phyloP scores from a whole-genome alignment of 1,140 invertebrate genomes.

The Drosophila burlai region DNA sequence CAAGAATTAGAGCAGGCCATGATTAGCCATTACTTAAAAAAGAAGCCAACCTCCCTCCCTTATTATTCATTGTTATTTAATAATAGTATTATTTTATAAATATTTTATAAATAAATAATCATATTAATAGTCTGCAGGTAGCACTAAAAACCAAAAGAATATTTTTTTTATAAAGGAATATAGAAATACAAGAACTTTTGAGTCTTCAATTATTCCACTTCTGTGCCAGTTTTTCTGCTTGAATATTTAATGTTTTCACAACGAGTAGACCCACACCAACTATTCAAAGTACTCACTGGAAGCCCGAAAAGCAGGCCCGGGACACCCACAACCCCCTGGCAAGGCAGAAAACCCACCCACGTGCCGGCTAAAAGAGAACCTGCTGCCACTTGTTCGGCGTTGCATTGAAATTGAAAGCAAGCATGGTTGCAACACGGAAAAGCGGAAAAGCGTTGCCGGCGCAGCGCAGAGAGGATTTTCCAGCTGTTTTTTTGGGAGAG shows the following conservation, averaged over 20 bases:
- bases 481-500: slow-evolving; percentile 51
- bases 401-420: slow-evolving; percentile 55
- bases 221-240: neutral
- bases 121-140: too few species aligned
- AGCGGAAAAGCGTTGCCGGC: slow-evolving; percentile 43
- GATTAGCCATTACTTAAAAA: neutral
- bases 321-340: slow-evolving; percentile 44
- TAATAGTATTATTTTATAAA: too few species aligned
- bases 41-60: neutral
- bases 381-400: slow-evolving; percentile 49
- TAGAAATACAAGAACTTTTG: neutral
- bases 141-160: neutral
- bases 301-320: slow-evolving; percentile 18
- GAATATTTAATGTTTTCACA: slow-evolving; percentile 1
- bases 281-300: slow-evolving; percentile 38
- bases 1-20: neutral
- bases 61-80: too few species aligned
- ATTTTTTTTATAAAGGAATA: neutral
- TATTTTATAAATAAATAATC: neutral
- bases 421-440: slow-evolving; percentile 43
- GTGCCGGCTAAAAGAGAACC: slow-evolving; percentile 26
- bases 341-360: slow-evolving; percentile 28
- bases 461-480: slow-evolving; percentile 35
- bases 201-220: slow-evolving; percentile 2
- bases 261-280: neutral